These are phyloP conservation scores for Sarcophaga bullata DNA, from an alignment of 1,140 invertebrate genomes.

Conservation along the genomic window DNA sequence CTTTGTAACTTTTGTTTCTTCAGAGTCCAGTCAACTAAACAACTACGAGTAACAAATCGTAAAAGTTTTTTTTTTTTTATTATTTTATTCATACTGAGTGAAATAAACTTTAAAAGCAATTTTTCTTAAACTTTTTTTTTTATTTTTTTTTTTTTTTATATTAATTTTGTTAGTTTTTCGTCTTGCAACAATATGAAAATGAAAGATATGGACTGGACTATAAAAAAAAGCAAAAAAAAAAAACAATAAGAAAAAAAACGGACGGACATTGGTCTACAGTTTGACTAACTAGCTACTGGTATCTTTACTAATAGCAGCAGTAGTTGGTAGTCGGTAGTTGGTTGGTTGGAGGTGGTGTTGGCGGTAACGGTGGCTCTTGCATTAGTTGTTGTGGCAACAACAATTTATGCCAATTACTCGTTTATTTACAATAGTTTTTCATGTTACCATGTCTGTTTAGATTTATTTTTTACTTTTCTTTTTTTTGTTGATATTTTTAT, in stretches of 20 bases:
- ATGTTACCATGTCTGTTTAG: slow-evolving; percentile 12
- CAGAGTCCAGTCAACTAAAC: not conserved
- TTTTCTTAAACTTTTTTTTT: slow-evolving; percentile 12
- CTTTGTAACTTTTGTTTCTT: not conserved
- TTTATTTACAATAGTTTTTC: slow-evolving; percentile 32
- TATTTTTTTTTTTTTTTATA: not conserved
- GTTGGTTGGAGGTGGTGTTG: not conserved
- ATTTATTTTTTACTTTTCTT: too few species aligned
- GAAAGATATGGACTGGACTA: not conserved
- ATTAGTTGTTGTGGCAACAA: not conserved
- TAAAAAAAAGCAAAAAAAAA: slow-evolving; percentile 12
- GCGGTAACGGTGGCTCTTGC: not conserved
- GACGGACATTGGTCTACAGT: slow-evolving; percentile 21
- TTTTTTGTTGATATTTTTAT: too few species aligned
- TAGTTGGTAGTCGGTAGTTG: not conserved
- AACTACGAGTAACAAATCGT: not conserved
- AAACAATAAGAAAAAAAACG: too few species aligned
- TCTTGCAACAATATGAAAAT: not conserved
- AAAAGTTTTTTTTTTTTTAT: not conserved
- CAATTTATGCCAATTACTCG: slow-evolving; percentile 32
- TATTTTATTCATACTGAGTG: slow-evolving; percentile 19
- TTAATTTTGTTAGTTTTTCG: not conserved
- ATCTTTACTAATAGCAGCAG: not conserved
- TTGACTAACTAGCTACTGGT: not conserved
- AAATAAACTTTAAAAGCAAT: slow-evolving; percentile 36